Evolutionary conservation across 2,888 invertebrate genomes (phyloP).

Genomic region (Apamea anceps): DNA sequence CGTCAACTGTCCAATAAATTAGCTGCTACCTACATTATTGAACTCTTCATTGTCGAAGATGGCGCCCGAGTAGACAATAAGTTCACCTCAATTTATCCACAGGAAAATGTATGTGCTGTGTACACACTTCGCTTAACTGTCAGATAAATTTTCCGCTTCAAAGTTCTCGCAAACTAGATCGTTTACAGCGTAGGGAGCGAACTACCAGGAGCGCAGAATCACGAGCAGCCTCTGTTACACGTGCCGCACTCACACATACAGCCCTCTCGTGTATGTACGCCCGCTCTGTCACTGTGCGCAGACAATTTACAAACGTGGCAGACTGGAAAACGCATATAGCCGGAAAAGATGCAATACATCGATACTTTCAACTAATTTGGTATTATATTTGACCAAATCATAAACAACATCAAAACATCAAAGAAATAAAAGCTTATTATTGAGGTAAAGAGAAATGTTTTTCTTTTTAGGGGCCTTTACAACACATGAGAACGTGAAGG

Average conservation of each 20-base stretch:
- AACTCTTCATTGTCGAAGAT: conserved; percentile 3
- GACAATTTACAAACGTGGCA: conserved; percentile 79
- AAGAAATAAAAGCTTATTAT: conserved; percentile 67
- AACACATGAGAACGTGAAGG: conserved; percentile 71
- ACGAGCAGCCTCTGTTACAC: conserved; percentile 77
- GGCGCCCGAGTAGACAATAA: conserved; percentile 24
- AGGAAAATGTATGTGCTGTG: conserved; percentile 59
- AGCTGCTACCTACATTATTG: conserved; percentile 23
- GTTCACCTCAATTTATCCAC: conserved; percentile 43
- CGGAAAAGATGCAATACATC: conserved; percentile 83
- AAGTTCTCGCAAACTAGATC: conserved; percentile 84
- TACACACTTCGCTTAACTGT: conserved; percentile 77
- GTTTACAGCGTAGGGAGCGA: conserved; percentile 81
- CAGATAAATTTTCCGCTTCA: conserved; percentile 83
- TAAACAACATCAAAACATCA: conserved; percentile 30
- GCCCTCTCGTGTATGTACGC: conserved; percentile 67
- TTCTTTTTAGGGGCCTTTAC: conserved; percentile 73
- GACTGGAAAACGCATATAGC: conserved; percentile 84
- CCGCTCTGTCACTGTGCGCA: conserved; percentile 70
- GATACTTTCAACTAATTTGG: conserved; percentile 69
- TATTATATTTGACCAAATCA: conserved; percentile 10
- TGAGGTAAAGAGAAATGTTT: conserved; percentile 68
- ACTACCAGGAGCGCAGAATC: conserved; percentile 78
- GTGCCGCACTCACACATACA: conserved; percentile 81
- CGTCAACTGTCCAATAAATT: conserved; percentile 25